These are phyloP conservation scores for Leptopilina syphax DNA, from an alignment of 2,888 invertebrate species.

Conservation along the genomic window DNA sequence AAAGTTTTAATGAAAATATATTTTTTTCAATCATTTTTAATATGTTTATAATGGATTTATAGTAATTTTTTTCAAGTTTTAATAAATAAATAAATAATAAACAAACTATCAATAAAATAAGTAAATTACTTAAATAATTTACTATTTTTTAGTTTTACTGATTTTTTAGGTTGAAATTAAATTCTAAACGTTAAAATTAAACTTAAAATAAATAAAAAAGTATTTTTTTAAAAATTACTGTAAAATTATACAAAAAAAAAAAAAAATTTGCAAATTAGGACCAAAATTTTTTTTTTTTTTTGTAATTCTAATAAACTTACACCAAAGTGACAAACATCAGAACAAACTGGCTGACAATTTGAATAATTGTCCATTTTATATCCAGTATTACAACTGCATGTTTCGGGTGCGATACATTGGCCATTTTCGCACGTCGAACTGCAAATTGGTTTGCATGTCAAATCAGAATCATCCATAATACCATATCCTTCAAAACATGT, in stretches of 20 bases:
- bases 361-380: constrained; percentile 54
- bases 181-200: too few species aligned
- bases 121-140: too few species aligned
- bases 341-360: constrained; percentile 64
- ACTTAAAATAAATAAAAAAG: too few species aligned
- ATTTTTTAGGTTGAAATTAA: too few species aligned
- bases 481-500: constrained; percentile 26
- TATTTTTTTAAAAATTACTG: not conserved
- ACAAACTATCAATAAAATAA: too few species aligned
- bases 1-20: too few species aligned
- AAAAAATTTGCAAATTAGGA: too few species aligned
- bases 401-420: constrained; percentile 74
- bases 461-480: constrained; percentile 14
- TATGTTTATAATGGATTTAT: too few species aligned
- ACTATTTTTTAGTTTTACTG: too few species aligned
- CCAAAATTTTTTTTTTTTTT: not conserved
- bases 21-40: too few species aligned
- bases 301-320: constrained; percentile 40
- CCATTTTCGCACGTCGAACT: constrained; percentile 72
- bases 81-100: too few species aligned
- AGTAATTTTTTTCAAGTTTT: too few species aligned
- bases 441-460: constrained; percentile 66
- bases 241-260: not conserved
- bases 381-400: constrained; percentile 70
- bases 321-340: constrained; percentile 62